These are phyloP conservation scores for Drosophila picticornis DNA, from an alignment of 2,888 invertebrate species.

Conservation along the genomic window DNA sequence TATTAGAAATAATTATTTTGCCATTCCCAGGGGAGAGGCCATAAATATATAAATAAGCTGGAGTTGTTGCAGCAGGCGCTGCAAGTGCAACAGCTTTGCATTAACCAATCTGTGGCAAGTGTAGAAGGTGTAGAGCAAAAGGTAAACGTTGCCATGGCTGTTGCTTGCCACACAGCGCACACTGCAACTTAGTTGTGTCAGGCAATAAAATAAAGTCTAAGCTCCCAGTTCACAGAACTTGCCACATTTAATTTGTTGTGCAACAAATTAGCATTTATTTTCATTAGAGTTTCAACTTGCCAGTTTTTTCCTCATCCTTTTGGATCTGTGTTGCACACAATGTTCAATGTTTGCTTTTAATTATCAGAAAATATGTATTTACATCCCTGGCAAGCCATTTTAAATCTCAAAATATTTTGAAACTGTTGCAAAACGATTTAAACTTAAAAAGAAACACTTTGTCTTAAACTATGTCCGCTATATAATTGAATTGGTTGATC, in stretches of 20 bases:
- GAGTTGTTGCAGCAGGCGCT: constrained; percentile 14
- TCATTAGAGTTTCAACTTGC: constrained; percentile 74
- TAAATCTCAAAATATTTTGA: constrained; percentile 10
- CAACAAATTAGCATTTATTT: constrained; percentile 84
- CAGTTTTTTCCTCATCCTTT: constrained; percentile 14
- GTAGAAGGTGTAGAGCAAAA: constrained; percentile 46
- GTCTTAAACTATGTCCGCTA: not conserved
- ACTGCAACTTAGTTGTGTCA: constrained; percentile 71
- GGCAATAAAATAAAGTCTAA: constrained; percentile 78
- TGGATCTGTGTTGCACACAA: too few species aligned
- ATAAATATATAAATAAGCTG: constrained; percentile 66
- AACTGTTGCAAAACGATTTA: not conserved
- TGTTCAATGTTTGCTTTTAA: constrained; percentile 65
- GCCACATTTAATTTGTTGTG: constrained; percentile 83
- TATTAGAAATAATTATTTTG: constrained; percentile 63
- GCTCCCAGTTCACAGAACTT: constrained; percentile 54
- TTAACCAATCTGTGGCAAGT: constrained; percentile 51
- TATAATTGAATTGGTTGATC: not conserved
- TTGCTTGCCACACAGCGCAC: constrained; percentile 28
- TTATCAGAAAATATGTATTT: constrained; percentile 42
- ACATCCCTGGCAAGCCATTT: constrained; percentile 17
- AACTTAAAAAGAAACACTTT: not conserved
- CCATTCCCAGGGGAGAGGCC: constrained; percentile 35
- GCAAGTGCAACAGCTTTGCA: constrained; percentile 63
- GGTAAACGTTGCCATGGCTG: constrained; percentile 16